Base-by-base conservation (phyloP, 2,113 vertebrate species). In the Coptodon bakossiorum region DNA sequence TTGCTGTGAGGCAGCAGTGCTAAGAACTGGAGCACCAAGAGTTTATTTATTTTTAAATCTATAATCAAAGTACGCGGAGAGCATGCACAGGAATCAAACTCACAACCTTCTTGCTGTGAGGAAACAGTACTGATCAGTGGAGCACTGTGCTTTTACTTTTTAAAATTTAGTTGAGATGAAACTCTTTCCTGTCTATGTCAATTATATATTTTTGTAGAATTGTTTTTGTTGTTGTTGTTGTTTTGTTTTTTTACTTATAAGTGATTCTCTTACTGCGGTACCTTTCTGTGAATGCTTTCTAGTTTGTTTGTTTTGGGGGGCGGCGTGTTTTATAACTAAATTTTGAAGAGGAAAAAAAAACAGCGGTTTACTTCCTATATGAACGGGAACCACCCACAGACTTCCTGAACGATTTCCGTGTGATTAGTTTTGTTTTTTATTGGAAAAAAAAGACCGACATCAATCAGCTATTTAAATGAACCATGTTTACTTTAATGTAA, bases 391-490 rank as follows among this genome's bases (percentile, higher is more conserved):
- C 5, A 5, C 59, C 59, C 29, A 34, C 59, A 31, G 57, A 1
- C 3, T 61, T 1, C 0, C 29, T 19, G 57, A 61, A 61, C 1
- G 2, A 4, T 61, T 34, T 59, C 57, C 57, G 16, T 11, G 2
- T 3, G 59, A 10, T 61, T 61, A 61, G 8, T 17, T 29, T 59
- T 6, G 29, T 10, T 6, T 59, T 61, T 61, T 6, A 9, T 59
- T 1, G 0, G 9, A 31, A 27, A 31, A 56, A 61, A 31, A 1
- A 9, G 1, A 38, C 9, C 16, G 9, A 2, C 29, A 63, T 63
- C 27, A 59, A 3, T 9, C 56, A 59, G 56, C 27, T 31, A 59
- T 59, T 59, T 59, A 59, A 59, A 59, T 0, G 27, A 59, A 59
- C 0, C 56, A 31, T 59, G 27, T 31, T 59, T 59, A 59, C 56